phyloP scores from a whole-genome alignment of 2,113 vertebrate species.

The Vidua chalybeata region DNA sequence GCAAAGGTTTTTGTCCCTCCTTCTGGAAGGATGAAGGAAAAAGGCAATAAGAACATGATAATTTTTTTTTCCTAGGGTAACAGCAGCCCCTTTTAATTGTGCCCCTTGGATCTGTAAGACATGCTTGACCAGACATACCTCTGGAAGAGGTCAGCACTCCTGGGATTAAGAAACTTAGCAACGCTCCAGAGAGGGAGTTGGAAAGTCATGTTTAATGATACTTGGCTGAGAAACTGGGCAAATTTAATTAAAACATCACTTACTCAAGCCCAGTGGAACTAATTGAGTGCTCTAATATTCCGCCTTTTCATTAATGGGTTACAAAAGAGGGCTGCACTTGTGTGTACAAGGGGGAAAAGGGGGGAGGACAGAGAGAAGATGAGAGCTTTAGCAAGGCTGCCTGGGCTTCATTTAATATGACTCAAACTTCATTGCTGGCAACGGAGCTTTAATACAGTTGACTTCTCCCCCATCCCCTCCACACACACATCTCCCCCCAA shows the following conservation, averaged over 20 bases:
- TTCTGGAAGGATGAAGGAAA: background rate
- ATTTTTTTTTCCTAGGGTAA: background rate
- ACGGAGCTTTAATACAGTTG: slow-evolving; percentile 21
- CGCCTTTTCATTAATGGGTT: slow-evolving; percentile 75
- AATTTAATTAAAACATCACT: slow-evolving; percentile 79
- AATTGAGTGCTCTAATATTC: slow-evolving; percentile 68
- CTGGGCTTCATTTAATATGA: slow-evolving; percentile 47
- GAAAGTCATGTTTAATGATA: slow-evolving; percentile 76
- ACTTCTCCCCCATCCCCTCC: slow-evolving; percentile 56
- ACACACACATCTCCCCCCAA: background rate
- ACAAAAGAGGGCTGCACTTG: slow-evolving; percentile 66
- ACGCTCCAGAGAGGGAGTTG: slow-evolving; percentile 56
- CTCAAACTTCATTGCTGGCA: slow-evolving; percentile 37
- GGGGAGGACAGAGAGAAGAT: background rate
- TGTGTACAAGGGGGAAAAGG: background rate
- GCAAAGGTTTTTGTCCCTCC: background rate
- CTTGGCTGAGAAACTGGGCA: slow-evolving; percentile 71
- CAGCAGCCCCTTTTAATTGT: slow-evolving; percentile 59
- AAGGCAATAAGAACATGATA: background rate
- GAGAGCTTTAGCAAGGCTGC: slow-evolving; percentile 32
- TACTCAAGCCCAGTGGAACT: slow-evolving; percentile 68
- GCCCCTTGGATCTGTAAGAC: slow-evolving; percentile 57
- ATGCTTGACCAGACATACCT: slow-evolving; percentile 71
- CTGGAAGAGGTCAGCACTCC: slow-evolving; percentile 57
- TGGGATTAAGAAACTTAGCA: slow-evolving; percentile 75